These are phyloP conservation scores for Leptinotarsa undecemlineata DNA, from an alignment of 1,140 invertebrate species.

Conservation along the genomic window DNA sequence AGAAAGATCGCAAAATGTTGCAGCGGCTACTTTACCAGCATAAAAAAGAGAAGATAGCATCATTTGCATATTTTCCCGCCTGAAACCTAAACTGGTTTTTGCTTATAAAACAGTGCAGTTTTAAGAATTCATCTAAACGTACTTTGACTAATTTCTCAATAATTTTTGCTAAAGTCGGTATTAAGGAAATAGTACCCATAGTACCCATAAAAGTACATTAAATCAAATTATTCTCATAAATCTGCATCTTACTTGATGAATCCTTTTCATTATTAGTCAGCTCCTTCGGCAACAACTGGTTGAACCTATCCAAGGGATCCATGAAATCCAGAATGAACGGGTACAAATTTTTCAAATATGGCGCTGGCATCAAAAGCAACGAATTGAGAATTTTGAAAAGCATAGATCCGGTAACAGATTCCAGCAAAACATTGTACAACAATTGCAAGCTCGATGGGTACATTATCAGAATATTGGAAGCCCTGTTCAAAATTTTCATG, in stretches of 20 bases:
- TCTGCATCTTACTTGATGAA: conserved; percentile 37
- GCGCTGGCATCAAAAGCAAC: conserved; percentile 60
- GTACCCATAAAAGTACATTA: conserved; percentile 12
- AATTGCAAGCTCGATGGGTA: conserved; percentile 52
- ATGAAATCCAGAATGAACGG: conserved; percentile 60
- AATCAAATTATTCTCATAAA: conserved; percentile 13
- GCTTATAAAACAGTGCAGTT: too few relatives aligned
- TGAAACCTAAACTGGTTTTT: too few relatives aligned
- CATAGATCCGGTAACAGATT: conserved; percentile 63
- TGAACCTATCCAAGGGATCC: conserved; percentile 60
- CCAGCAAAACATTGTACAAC: conserved; percentile 59
- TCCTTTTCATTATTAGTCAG: conserved; percentile 42
- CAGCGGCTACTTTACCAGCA: too few relatives aligned
- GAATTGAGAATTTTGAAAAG: conserved; percentile 64
- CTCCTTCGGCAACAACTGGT: conserved; percentile 58
- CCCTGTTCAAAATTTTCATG: conserved; percentile 56
- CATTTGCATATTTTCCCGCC: too few relatives aligned
- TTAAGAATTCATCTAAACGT: too few relatives aligned
- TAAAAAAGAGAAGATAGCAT: too few relatives aligned
- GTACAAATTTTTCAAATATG: conserved; percentile 56
- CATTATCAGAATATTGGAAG: conserved; percentile 50
- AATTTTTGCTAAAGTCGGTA: too few relatives aligned
- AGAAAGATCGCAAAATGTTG: too few relatives aligned
- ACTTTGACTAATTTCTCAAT: too few relatives aligned
- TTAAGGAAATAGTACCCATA: neutral